Conservation (phyloP, 1,140 invertebrate species). For the Aphelinus certus region DNA sequence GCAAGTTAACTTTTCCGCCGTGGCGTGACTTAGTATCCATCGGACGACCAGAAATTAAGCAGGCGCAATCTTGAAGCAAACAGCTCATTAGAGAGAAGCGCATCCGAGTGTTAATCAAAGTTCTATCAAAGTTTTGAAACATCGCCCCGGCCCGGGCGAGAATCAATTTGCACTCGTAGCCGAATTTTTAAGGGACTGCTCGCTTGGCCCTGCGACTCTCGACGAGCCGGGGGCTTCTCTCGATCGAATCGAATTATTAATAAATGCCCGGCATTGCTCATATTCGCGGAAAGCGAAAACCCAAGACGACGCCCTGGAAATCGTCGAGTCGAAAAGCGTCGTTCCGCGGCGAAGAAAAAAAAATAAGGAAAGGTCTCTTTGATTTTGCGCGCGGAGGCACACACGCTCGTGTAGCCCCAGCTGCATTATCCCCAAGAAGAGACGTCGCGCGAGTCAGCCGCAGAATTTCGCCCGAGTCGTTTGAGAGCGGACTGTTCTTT, state of each 20-base stretch:
- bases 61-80: too few relatives aligned
- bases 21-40: too few relatives aligned
- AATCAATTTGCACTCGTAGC: constrained; percentile 19
- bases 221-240: too few relatives aligned
- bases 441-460: too few relatives aligned
- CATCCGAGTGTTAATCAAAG: constrained; percentile 22
- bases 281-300: too few relatives aligned
- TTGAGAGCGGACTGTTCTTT: not conserved
- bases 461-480: not conserved
- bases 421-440: too few relatives aligned
- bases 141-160: not conserved
- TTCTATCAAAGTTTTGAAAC: constrained; percentile 28
- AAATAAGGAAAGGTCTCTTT: not conserved
- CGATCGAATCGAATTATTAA: too few relatives aligned
- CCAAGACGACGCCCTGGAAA: not conserved
- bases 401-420: too few relatives aligned
- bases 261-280: too few relatives aligned
- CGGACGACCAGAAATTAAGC: too few relatives aligned
- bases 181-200: not conserved
- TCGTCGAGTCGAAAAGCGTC: not conserved
- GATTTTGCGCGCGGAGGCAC: too few relatives aligned
- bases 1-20: too few relatives aligned
- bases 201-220: not conserved
- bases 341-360: not conserved
- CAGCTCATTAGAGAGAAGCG: not conserved